These are phyloP conservation scores for Leguminivora glycinivorella DNA, from an alignment of 1,140 invertebrate genomes.

Conservation along the genomic window DNA sequence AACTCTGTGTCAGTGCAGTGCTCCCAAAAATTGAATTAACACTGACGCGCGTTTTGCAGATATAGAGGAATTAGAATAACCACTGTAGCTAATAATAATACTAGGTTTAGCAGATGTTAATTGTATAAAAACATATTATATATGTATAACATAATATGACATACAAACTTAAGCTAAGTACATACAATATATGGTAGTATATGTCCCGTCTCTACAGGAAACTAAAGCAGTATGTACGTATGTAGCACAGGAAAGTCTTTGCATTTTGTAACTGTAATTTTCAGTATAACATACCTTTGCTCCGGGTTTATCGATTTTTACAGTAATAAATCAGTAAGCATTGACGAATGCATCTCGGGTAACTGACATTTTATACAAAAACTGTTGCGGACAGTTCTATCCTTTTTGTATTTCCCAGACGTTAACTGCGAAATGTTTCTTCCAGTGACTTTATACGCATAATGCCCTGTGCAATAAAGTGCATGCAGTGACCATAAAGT, in stretches of 20 bases:
- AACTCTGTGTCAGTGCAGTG: conserved; percentile 11
- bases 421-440: background rate
- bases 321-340: background rate
- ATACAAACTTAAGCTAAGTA: no score
- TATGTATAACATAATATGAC: no score
- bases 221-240: background rate
- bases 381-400: background rate
- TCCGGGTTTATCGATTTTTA: background rate
- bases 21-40: conserved; percentile 24
- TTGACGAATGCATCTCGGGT: background rate
- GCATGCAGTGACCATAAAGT: conserved; percentile 25
- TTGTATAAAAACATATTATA: no score
- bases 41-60: background rate
- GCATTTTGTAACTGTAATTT: background rate
- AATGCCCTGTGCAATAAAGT: conserved; percentile 25
- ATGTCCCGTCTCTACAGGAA: background rate
- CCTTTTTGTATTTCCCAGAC: background rate
- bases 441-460: conserved; percentile 20
- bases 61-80: conserved; percentile 4
- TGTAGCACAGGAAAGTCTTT: background rate
- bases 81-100: no score
- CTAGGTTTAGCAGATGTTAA: background rate
- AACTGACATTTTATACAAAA: background rate
- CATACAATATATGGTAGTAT: no score
- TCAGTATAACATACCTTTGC: background rate